Base-by-base conservation (phyloP, 2,888 invertebrate genomes). In the Kryphioiulus occultus region DNA sequence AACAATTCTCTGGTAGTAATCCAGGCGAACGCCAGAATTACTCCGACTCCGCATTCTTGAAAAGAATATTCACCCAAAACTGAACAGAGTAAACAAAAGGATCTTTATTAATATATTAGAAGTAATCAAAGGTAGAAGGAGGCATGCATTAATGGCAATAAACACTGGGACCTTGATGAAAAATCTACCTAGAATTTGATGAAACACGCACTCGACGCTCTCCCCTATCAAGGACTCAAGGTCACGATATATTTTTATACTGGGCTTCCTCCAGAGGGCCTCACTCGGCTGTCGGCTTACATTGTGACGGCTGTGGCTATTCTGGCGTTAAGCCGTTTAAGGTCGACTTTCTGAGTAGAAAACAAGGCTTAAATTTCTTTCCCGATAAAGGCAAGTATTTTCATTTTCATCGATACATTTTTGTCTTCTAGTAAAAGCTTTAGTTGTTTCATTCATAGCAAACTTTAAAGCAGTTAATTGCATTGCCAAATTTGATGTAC, bases 1-100 rank as follows among this genome's bases (percentile, higher is more conserved):
- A 42, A 99, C 96, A 89, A 99, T 95, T 90, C 98, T 94, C 92
- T 99, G 98, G 92, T 98, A 99, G 92, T 98, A 98, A 93, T 99
- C 99, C 92, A 99, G 93, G 88, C 98, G 96, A 89, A 96, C 97
- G 39, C 97, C 97, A 4, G 97, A 97, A 93, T 97, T 97, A 91
- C 96, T 96, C 90, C 97, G 94, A 90, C 96, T 96, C 91, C 97
- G 94, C 97, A 97, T 97, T 91, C 68, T 90, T 26, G 68, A 26
- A 68, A 68, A 44, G n/a, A 32, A 19, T 53, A 85, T 44, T 85
- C 68, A 68, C 68, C 68, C 26, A 68, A 68, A 68, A 26, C 68
- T 68, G 68, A 26, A 12, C 5, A 59, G 47, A n/a, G 9, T 22
- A 59, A 59, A 59, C 53, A 68, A 68, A 68, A n/a, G 12, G 68